phyloP scores from a whole-genome alignment of 2,113 vertebrate species.

The Brachypodius melanocephalos region DNA sequence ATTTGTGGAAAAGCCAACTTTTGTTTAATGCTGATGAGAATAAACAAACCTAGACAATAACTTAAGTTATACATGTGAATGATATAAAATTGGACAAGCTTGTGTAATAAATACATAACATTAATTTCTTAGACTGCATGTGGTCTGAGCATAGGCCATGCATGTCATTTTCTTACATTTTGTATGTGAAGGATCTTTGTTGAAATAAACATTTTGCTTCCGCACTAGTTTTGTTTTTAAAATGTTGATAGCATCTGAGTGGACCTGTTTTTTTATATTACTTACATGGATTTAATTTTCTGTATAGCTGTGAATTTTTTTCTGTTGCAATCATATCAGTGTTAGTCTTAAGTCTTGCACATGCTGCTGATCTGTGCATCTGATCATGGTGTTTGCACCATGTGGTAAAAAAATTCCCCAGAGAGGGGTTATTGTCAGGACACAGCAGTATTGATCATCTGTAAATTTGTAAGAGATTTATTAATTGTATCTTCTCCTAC shows the following conservation, averaged over 20 bases:
- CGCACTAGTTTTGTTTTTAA: neutral
- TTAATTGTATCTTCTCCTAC: neutral
- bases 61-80: neutral
- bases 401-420: neutral
- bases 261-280: neutral
- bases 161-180: neutral
- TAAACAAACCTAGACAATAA: neutral
- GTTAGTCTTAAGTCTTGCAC: neutral
- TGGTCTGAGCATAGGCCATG: neutral
- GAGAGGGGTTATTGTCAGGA: neutral
- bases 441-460: neutral
- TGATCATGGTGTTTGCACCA: fast-evolving
- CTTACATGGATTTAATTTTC: neutral
- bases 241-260: neutral
- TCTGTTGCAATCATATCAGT: fast-evolving
- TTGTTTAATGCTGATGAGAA: neutral
- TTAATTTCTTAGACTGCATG: neutral
- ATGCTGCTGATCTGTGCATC: neutral
- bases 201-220: neutral
- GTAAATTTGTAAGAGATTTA: neutral
- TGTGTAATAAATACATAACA: neutral
- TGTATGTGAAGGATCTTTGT: neutral
- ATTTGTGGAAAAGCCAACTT: neutral
- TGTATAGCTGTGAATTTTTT: neutral
- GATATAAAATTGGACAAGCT: neutral